Evolutionary conservation across 2,797 vertebrate genomes (phyloP).

Genomic region (Siniperca obscura): DNA sequence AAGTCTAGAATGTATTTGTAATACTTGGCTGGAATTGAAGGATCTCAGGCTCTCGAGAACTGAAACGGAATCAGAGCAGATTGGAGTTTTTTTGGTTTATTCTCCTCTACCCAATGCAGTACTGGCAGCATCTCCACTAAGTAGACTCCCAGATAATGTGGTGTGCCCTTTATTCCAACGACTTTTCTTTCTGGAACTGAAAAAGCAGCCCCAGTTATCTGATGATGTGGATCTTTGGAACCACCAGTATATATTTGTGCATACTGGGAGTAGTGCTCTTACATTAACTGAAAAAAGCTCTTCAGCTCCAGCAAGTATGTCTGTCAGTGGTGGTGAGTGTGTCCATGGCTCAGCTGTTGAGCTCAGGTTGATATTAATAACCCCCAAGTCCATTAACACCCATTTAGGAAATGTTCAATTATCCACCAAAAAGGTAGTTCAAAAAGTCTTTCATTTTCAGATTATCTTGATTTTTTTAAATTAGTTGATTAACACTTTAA

Average conservation of each 20-base stretch:
- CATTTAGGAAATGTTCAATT: no score
- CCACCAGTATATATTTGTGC: not conserved
- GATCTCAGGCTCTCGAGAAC: not conserved
- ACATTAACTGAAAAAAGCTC: not conserved
- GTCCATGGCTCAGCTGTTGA: not conserved
- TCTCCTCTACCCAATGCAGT: not conserved
- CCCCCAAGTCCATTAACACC: not conserved
- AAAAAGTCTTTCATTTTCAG: no score
- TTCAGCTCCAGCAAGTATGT: not conserved
- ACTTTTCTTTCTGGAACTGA: not conserved
- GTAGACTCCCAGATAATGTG: not conserved
- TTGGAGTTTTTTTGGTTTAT: not conserved
- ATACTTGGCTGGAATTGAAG: not conserved
- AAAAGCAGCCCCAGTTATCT: not conserved
- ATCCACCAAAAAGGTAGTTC: no score
- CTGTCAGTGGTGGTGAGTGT: not conserved
- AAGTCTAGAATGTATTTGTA: not conserved
- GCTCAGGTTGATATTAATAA: slow-evolving; percentile 5
- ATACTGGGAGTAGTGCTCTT: not conserved
- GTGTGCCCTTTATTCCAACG: not conserved
- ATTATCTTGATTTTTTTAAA: not conserved
- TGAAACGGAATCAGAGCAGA: not conserved
- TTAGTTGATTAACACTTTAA: not conserved
- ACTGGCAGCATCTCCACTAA: not conserved
- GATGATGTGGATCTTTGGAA: not conserved